Conservation (phyloP, 2,113 vertebrate genomes). For the Pangasianodon gigas region DNA sequence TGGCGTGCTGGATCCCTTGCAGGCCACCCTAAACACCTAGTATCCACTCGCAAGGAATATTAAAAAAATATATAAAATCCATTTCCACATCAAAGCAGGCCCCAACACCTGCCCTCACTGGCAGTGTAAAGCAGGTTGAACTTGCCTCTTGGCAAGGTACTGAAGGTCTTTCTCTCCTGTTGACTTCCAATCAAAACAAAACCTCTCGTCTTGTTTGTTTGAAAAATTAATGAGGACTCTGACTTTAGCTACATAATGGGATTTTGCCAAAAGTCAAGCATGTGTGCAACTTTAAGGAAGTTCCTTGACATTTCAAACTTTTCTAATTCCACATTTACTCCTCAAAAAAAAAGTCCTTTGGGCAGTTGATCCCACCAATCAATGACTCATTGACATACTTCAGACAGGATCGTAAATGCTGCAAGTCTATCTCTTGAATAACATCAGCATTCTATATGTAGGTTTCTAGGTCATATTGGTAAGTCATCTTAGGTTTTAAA, state of each 20-base stretch:
- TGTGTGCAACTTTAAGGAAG: slow-evolving; percentile 38
- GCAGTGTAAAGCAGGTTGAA: slow-evolving; percentile 76
- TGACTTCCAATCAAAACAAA: slow-evolving; percentile 48
- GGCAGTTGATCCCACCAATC: slow-evolving; percentile 16
- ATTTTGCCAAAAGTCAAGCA: slow-evolving; percentile 41
- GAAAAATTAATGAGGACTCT: slow-evolving; percentile 50
- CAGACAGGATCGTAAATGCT: neutral
- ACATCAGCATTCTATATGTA: neutral
- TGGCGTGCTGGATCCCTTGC: slow-evolving; percentile 60
- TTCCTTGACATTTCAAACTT: slow-evolving; percentile 49
- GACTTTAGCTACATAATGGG: slow-evolving; percentile 29
- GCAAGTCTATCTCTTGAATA: neutral
- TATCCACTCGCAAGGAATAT: slow-evolving; percentile 79
- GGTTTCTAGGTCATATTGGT: neutral
- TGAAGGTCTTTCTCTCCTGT: slow-evolving; percentile 52
- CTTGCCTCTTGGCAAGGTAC: slow-evolving; percentile 67
- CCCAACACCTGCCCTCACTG: slow-evolving; percentile 62
- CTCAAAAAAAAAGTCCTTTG: neutral
- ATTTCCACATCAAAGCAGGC: slow-evolving; percentile 85
- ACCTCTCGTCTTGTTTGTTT: slow-evolving; percentile 49
- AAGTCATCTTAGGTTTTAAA: slow-evolving; percentile 22
- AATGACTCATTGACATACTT: neutral
- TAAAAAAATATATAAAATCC: slow-evolving; percentile 67
- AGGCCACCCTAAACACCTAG: slow-evolving; percentile 71
- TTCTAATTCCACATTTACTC: slow-evolving; percentile 6